phyloP scores from a whole-genome alignment of 2,888 invertebrate genomes.

The Diarsia mendica region DNA sequence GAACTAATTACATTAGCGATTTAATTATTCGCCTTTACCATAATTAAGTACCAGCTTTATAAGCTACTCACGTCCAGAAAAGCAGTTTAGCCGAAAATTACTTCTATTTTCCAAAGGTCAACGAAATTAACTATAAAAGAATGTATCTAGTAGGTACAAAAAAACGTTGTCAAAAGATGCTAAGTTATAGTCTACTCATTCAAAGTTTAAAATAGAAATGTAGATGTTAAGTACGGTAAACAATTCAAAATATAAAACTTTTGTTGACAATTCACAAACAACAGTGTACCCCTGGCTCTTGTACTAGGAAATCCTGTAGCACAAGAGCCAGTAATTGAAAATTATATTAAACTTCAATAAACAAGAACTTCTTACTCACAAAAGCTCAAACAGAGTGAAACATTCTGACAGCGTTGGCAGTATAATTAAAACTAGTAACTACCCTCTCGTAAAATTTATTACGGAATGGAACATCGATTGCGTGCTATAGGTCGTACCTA shows the following conservation, averaged over 20 bases:
- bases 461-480: slow-evolving; percentile 30
- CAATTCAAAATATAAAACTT: neutral
- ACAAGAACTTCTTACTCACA: slow-evolving; percentile 18
- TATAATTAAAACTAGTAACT: slow-evolving; percentile 46
- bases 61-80: slow-evolving; percentile 5
- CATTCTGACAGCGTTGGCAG: slow-evolving; percentile 19
- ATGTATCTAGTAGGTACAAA: neutral
- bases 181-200: neutral
- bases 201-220: neutral
- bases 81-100: neutral
- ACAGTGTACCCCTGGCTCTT: too few species aligned
- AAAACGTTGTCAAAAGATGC: neutral
- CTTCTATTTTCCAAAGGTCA: neutral
- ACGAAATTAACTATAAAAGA: slow-evolving; percentile 6
- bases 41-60: slow-evolving; percentile 7
- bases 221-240: neutral
- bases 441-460: slow-evolving; percentile 30
- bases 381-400: slow-evolving; percentile 14
- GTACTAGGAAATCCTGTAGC: too few species aligned
- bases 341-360: slow-evolving; percentile 15
- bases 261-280: too few species aligned
- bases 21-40: slow-evolving; percentile 24
- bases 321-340: neutral
- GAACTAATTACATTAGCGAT: slow-evolving; percentile 32
- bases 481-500: neutral